A percentile compares a stretch with the other conserved stretches of the same genome.
Evolutionary conservation across 1,140 invertebrate species (phyloP).

Genomic region (Drosophila punjabiensis): DNA sequence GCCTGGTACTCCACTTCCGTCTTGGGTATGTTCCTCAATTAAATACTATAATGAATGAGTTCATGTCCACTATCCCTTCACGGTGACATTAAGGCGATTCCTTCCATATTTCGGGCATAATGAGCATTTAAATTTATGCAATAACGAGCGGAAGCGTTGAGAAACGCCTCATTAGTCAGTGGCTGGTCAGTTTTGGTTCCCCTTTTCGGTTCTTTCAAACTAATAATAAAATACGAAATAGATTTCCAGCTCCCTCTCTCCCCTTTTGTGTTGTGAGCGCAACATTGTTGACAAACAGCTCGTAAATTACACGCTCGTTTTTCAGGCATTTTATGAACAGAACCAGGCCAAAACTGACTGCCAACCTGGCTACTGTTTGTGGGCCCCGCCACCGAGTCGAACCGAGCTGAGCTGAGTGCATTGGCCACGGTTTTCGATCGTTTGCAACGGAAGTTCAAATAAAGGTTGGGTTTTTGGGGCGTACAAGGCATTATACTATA

Average conservation of each 20-base stretch:
- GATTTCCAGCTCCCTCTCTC: conserved; percentile 48
- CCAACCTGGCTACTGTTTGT: conserved; percentile 40
- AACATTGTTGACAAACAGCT: conserved; percentile 79
- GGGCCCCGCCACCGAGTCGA: conserved; percentile 12
- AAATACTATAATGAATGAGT: conserved; percentile 40
- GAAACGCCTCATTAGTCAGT: conserved; percentile 73
- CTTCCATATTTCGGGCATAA: conserved; percentile 32
- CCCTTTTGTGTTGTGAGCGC: background rate
- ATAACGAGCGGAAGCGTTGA: conserved; percentile 64
- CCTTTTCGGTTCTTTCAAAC: conserved; percentile 18
- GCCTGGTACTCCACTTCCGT: background rate
- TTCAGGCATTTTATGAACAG: conserved; percentile 56
- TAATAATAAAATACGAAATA: conserved; percentile 67
- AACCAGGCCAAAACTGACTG: conserved; percentile 35
- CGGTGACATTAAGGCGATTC: conserved; percentile 63
- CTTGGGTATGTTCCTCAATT: conserved; percentile 13
- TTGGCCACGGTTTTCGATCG: conserved; percentile 55
- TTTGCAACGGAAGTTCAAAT: conserved; percentile 60
- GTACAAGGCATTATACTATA: conserved; percentile 36
- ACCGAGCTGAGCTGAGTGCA: conserved; percentile 25
- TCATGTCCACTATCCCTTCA: conserved; percentile 20
- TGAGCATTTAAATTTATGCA: conserved; percentile 62
- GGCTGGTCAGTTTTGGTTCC: conserved; percentile 46
- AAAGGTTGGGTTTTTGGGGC: conserved; percentile 25
- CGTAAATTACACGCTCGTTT: conserved; percentile 77